Conservation (phyloP, 2,888 invertebrate species). For the Lobophora halterata region DNA sequence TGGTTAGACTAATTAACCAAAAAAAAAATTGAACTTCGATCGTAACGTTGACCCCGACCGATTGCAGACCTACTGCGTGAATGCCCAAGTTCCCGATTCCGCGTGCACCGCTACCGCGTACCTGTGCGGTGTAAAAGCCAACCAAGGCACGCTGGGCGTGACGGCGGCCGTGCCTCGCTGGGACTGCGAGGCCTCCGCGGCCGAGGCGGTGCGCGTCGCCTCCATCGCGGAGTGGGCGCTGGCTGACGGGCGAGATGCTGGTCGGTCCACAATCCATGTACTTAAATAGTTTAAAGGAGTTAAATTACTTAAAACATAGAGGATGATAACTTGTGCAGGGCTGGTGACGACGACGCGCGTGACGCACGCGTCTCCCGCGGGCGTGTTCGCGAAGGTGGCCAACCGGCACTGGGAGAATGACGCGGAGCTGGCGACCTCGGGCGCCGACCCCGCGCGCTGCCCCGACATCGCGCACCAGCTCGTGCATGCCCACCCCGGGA, state of each 20-base stretch:
- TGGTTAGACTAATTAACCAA: no score
- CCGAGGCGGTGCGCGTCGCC: slow-evolving; percentile 73
- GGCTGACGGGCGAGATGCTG: slow-evolving; percentile 51
- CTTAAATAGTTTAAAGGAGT: no score
- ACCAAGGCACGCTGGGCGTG: slow-evolving; percentile 83
- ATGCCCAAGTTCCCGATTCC: slow-evolving; percentile 85
- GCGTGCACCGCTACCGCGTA: slow-evolving; percentile 86
- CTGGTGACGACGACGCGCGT: slow-evolving; percentile 87
- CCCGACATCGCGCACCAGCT: slow-evolving; percentile 87
- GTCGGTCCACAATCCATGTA: slow-evolving; percentile 17
- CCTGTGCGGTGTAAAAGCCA: slow-evolving; percentile 83
- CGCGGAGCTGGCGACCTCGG: slow-evolving; percentile 59
- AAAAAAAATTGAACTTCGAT: no score
- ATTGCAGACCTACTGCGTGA: slow-evolving; percentile 76
- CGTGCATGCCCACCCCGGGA: slow-evolving; percentile 39
- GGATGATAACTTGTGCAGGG: no score
- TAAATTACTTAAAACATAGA: no score
- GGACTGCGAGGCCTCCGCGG: slow-evolving; percentile 81
- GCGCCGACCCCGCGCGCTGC: slow-evolving; percentile 68
- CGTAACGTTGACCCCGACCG: no score
- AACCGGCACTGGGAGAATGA: slow-evolving; percentile 86
- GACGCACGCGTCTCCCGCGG: slow-evolving; percentile 89
- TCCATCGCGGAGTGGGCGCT: slow-evolving; percentile 85
- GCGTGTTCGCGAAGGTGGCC: slow-evolving; percentile 83
- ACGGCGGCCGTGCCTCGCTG: slow-evolving; percentile 79